phyloP scores from a whole-genome alignment of 35 echinoderm and acorn worm species.

The Nesometra sesokonis region DNA sequence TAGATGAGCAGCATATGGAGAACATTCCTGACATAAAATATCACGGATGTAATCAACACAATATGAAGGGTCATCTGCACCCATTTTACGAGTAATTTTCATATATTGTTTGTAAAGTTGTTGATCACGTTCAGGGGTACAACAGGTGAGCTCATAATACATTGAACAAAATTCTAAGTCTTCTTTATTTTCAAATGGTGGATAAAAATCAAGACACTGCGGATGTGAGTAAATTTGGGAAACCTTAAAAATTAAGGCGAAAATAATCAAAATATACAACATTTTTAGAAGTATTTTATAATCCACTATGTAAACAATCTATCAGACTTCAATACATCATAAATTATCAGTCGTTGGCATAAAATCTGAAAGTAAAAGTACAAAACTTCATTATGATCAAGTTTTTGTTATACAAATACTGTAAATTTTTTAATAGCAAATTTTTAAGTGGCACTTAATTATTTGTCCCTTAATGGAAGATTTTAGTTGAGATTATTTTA shows the following conservation, averaged over 20 bases:
- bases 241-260: not conserved
- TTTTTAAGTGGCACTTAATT: too few relatives aligned
- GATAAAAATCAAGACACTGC: constrained; percentile 75
- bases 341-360: too few relatives aligned
- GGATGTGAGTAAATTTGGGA: constrained; percentile 24
- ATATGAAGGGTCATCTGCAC: not conserved
- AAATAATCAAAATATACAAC: not conserved
- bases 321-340: not conserved
- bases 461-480: too few relatives aligned
- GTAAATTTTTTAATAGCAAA: too few relatives aligned
- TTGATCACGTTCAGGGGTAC: constrained; percentile 22
- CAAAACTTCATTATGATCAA: too few relatives aligned
- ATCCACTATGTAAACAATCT: not conserved
- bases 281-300: not conserved
- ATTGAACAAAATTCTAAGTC: constrained; percentile 42
- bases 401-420: too few relatives aligned
- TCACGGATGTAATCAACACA: constrained; percentile 56
- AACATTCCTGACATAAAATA: constrained; percentile 89
- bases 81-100: not conserved
- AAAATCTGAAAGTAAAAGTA: too few relatives aligned
- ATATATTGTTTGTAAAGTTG: constrained; percentile 17
- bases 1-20: constrained; percentile 80
- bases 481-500: too few relatives aligned
- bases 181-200: constrained; percentile 49
- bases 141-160: constrained; percentile 73